Base-by-base conservation (phyloP, 2,888 invertebrate species). In the Chymomyza amoena region DNA sequence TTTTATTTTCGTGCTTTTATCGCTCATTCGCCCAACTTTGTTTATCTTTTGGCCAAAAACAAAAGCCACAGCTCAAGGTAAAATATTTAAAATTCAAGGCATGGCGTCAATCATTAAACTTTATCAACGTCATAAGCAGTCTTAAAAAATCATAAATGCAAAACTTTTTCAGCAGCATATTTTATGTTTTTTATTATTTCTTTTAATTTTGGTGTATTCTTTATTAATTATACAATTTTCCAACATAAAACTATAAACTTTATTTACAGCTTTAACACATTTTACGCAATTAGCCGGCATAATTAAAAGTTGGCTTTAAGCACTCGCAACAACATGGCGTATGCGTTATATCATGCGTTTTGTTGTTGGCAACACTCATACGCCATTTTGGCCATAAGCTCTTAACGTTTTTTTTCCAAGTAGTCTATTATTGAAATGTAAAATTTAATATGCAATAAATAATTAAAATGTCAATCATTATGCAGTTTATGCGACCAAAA, bases 31-130 rank as follows among this genome's bases (percentile, higher is more conserved):
- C 9, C 6, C 2, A 45, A 45, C 39, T 45, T 45, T 45, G 39
- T 45, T 45, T 45, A 45, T 45, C 39, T 45, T 13, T 45, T 32
- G 32, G 7, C 32, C 32, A 32, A 56, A 56, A 56, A n/a, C 16
- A 10, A 57, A 57, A 57, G 25, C 68, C 73, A 32, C 59, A 39
- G 66, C 70, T 70, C 79, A 83, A 83, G 88, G 83, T 78, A 73
- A n/a, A 66, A 70, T 67, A 83, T 87, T 83, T 25, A 75, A 57
- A 70, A 83, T 83, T 83, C 83, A 83, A 85, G 88, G 83, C 84
- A 85, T 75, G 79, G 69, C 73, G 68, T 50, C 65, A 61, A 66
- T 61, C 69, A 83, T 83, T 73, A 61, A 75, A 68, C 64, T 82
- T 75, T 72, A 83, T 80, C 72, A 70, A 85, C 86, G 84, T 83